Evolutionary conservation across 2,797 vertebrate species (phyloP).

Genomic region (Miichthys miiuy): DNA sequence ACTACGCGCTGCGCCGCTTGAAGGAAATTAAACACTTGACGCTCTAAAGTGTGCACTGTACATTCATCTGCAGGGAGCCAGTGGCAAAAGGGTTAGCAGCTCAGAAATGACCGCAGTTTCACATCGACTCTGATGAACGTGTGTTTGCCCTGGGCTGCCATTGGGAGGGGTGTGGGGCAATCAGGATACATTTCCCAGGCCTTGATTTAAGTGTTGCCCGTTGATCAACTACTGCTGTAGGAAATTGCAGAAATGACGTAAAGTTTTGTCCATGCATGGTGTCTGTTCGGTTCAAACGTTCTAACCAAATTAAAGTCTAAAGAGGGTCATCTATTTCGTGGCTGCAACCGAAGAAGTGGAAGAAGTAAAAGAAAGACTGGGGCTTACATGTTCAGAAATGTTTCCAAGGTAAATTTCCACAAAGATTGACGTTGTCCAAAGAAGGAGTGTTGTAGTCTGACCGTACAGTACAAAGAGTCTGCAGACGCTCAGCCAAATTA

Average conservation of each 20-base stretch:
- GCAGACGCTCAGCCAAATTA: slow-evolving; percentile 79
- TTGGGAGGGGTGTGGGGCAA: not conserved
- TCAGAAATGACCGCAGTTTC: slow-evolving; percentile 29
- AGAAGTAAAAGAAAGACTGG: slow-evolving; percentile 30
- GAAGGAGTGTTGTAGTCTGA: slow-evolving; percentile 61
- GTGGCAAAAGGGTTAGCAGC: not conserved
- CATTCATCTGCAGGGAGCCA: slow-evolving; percentile 35
- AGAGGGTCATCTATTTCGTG: slow-evolving; percentile 33
- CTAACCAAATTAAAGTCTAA: slow-evolving; percentile 31
- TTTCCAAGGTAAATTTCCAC: slow-evolving; percentile 69
- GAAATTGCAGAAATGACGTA: slow-evolving; percentile 19
- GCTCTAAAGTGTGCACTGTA: slow-evolving; percentile 24
- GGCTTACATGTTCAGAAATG: slow-evolving; percentile 38
- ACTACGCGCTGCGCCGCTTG: slow-evolving; percentile 21
- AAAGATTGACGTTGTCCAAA: slow-evolving; percentile 56
- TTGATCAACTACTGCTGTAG: slow-evolving; percentile 28
- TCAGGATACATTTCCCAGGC: slow-evolving; percentile 13
- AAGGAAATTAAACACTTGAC: slow-evolving; percentile 71
- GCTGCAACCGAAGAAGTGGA: slow-evolving; percentile 42
- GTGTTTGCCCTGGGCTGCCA: slow-evolving; percentile 21
- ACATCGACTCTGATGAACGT: slow-evolving; percentile 25
- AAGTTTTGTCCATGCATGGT: not conserved
- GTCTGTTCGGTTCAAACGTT: slow-evolving; percentile 16
- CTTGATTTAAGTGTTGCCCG: slow-evolving; percentile 15
- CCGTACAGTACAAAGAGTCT: slow-evolving; percentile 66